Conservation (phyloP, 2,797 vertebrate genomes). For the Sebastes diaconus region DNA sequence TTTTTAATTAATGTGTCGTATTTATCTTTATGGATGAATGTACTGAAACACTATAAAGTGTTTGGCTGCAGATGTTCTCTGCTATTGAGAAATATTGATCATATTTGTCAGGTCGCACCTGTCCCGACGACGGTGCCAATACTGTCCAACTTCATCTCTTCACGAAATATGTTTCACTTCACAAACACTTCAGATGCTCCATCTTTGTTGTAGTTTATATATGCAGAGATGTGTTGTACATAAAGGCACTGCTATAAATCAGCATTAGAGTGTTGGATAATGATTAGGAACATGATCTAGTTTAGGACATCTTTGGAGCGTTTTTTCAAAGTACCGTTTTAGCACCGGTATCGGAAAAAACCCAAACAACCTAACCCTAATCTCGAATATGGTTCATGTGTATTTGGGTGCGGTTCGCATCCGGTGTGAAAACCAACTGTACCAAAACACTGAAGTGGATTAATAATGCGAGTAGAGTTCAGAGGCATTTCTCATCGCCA, state of each 20-base stretch:
- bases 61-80: constrained; percentile 6
- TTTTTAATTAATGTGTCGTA: background rate
- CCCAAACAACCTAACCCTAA: too few relatives aligned
- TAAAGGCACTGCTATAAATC: background rate
- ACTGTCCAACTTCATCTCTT: constrained; percentile 27
- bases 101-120: constrained; percentile 29
- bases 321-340: too few relatives aligned
- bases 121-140: background rate
- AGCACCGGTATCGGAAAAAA: too few relatives aligned
- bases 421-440: too few relatives aligned
- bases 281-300: too few relatives aligned
- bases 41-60: background rate
- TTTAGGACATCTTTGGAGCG: too few relatives aligned
- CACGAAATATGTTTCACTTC: background rate
- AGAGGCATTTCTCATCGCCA: too few relatives aligned
- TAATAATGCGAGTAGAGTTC: too few relatives aligned
- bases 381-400: too few relatives aligned
- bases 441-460: too few relatives aligned
- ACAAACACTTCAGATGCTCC: background rate
- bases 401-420: too few relatives aligned
- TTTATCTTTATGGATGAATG: background rate
- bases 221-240: background rate
- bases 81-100: background rate
- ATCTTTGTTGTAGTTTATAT: background rate
- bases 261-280: too few relatives aligned